Conservation (phyloP, 2,113 vertebrate species). For the Triplophysa dalaica region DNA sequence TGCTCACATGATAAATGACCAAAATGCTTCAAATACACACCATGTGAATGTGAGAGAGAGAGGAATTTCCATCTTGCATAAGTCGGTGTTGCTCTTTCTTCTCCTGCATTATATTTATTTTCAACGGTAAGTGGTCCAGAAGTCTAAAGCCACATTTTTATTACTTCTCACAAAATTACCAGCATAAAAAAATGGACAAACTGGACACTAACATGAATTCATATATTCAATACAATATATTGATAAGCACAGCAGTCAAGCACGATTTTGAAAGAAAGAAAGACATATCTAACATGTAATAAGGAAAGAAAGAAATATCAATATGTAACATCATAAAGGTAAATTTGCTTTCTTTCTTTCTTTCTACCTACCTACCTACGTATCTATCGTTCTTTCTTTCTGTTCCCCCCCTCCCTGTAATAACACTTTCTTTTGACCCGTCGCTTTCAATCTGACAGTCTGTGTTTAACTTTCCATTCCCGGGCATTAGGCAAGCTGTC, state of each 20-base stretch:
- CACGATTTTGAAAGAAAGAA: no score
- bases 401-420: constrained; percentile 28
- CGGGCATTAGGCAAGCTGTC: constrained; percentile 56
- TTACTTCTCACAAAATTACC: not conserved
- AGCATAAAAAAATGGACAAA: not conserved
- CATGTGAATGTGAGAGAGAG: not conserved
- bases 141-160: not conserved
- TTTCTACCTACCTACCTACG: not conserved
- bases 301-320: no score
- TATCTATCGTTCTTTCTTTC: not conserved
- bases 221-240: no score
- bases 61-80: constrained; percentile 32
- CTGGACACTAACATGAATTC: not conserved
- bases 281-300: no score
- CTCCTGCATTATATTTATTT: not conserved
- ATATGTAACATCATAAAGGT: no score
- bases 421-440: constrained; percentile 1
- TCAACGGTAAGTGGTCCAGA: not conserved
- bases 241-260: no score
- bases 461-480: constrained; percentile 42
- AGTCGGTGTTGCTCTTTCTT: constrained; percentile 2
- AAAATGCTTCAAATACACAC: constrained; percentile 24
- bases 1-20: constrained; percentile 54
- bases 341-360: no score
- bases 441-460: constrained; percentile 41